A percentile compares a stretch with the other conserved stretches of the same genome.
phyloP scores from a whole-genome alignment of 2,113 vertebrate genomes.

The Pampusana beccarii region DNA sequence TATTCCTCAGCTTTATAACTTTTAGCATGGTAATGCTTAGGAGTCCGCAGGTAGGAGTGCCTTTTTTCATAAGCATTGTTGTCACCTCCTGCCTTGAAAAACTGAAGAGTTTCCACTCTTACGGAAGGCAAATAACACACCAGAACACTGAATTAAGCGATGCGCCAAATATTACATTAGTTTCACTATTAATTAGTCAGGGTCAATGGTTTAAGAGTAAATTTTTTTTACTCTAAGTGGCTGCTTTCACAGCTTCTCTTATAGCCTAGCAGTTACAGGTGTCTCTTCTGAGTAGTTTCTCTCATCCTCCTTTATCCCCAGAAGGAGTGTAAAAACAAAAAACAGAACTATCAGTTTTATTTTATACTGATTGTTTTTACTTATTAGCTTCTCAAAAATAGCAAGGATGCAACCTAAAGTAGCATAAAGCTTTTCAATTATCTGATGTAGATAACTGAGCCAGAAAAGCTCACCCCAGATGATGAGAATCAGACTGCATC shows the following conservation, averaged over 20 bases:
- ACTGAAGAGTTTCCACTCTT: not conserved
- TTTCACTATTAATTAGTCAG: not conserved
- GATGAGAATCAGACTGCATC: not conserved
- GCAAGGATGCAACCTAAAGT: not conserved
- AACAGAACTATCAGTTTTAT: not conserved
- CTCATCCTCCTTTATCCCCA: not conserved
- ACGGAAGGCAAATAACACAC: not conserved
- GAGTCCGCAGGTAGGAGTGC: not conserved
- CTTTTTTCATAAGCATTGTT: not conserved
- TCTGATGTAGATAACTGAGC: not conserved
- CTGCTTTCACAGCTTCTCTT: not conserved
- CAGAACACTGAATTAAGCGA: not conserved
- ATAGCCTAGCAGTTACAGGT: accelerated
- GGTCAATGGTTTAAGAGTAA: not conserved
- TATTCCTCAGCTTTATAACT: not conserved
- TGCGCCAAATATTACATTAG: not conserved
- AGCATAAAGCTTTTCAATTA: not conserved
- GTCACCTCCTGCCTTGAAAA: not conserved
- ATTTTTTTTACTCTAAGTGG: not conserved
- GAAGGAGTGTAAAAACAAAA: accelerated
- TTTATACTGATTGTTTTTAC: not conserved
- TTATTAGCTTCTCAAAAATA: not conserved
- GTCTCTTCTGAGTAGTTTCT: not conserved
- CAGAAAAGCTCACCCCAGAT: not conserved
- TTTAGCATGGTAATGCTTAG: not conserved